A percentile compares a stretch with the other conserved stretches of the same genome.
Conservation (phyloP, 1,140 invertebrate genomes). For the Aricia agestis region DNA sequence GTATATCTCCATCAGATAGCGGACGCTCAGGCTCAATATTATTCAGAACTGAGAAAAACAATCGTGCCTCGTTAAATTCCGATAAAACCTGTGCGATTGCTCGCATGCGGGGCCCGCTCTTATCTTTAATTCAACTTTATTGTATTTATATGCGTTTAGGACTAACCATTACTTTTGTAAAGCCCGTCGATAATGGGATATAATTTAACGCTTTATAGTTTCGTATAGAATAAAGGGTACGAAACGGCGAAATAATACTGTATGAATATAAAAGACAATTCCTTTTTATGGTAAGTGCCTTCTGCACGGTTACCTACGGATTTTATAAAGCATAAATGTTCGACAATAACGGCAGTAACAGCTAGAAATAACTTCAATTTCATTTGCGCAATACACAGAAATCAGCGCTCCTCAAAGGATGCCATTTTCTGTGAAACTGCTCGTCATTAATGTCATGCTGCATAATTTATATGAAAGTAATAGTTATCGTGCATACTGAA, state of each 20-base stretch:
- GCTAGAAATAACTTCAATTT: too few relatives aligned
- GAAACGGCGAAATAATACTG: slow-evolving; percentile 3
- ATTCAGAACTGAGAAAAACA: slow-evolving; percentile 74
- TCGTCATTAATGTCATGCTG: too few relatives aligned
- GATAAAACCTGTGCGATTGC: slow-evolving; percentile 61
- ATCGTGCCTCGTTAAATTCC: slow-evolving; percentile 71
- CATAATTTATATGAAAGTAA: too few relatives aligned
- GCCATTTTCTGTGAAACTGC: too few relatives aligned
- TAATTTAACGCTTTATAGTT: slow-evolving; percentile 12
- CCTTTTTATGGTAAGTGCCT: neutral
- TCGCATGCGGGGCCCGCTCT: slow-evolving; percentile 46
- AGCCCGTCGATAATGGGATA: neutral
- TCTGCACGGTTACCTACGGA: neutral
- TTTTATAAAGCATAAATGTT: neutral
- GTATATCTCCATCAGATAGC: slow-evolving; percentile 69
- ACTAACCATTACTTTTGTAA: slow-evolving; percentile 22
- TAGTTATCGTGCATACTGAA: too few relatives aligned
- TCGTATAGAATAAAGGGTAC: neutral
- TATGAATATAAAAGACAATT: neutral
- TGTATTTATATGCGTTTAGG: slow-evolving; percentile 37
- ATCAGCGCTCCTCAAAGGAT: too few relatives aligned
- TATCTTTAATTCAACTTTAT: slow-evolving; percentile 46
- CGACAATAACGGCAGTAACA: too few relatives aligned
- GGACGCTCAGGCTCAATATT: slow-evolving; percentile 65
- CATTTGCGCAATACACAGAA: too few relatives aligned